These are phyloP conservation scores for Enteromius afrohamiltoni DNA, from an alignment of 2,797 vertebrate genomes.

Conservation along the genomic window DNA sequence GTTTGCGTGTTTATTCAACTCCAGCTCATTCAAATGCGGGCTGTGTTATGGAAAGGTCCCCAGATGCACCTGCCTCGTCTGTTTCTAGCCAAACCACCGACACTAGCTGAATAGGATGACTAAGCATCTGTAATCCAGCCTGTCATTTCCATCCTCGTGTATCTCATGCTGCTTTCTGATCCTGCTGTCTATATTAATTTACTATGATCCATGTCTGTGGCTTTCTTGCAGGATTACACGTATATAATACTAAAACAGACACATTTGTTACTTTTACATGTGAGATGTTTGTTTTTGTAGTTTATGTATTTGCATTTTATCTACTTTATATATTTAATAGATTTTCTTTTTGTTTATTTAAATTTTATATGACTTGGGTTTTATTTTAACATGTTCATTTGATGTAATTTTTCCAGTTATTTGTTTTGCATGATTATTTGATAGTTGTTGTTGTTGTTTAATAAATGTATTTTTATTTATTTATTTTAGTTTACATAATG, in stretches of 20 bases:
- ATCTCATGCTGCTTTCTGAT: constrained; percentile 22
- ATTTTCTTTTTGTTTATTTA: no score
- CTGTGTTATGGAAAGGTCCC: constrained; percentile 56
- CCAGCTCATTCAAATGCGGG: constrained; percentile 56
- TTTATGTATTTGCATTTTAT: not conserved
- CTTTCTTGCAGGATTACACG: not conserved
- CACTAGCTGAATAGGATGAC: constrained; percentile 46
- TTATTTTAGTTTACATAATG: no score
- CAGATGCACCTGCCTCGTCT: constrained; percentile 60
- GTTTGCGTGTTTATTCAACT: constrained; percentile 57
- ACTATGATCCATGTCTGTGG: not conserved
- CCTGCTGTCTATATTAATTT: not conserved
- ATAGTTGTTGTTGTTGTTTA: no score
- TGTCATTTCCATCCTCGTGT: constrained; percentile 21
- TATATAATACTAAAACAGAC: not conserved
- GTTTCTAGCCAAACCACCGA: constrained; percentile 50
- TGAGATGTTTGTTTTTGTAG: not conserved
- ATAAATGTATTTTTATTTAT: not conserved
- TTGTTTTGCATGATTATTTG: no score
- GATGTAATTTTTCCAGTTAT: no score
- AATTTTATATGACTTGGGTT: no score
- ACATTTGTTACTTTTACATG: not conserved
- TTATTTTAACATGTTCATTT: no score
- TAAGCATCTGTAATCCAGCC: constrained; percentile 9
- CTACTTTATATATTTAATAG: not conserved